Conservation (phyloP, 2,888 invertebrate genomes). For the Acrocyrtus sp. region DNA sequence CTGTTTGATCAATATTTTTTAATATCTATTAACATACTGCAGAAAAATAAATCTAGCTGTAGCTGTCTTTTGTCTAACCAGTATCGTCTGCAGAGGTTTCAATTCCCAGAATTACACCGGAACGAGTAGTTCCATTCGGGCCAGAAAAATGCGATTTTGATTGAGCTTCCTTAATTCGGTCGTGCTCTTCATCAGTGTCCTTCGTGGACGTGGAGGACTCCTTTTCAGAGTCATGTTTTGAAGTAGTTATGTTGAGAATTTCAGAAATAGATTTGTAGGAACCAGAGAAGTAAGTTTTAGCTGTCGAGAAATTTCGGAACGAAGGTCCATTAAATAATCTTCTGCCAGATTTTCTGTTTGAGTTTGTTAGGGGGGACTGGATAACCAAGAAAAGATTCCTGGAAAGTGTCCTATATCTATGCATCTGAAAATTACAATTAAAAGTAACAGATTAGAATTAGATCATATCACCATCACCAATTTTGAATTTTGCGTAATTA, state of each 20-base stretch:
- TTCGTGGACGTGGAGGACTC: background rate
- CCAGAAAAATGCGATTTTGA: conserved; percentile 34
- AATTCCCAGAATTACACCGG: conserved; percentile 79
- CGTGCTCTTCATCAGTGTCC: too few species aligned
- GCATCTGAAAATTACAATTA: conserved; percentile 50
- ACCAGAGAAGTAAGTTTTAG: background rate
- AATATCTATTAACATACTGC: background rate
- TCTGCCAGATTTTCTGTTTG: background rate
- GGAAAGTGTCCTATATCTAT: conserved; percentile 43
- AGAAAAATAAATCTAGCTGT: background rate
- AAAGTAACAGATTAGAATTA: too few species aligned
- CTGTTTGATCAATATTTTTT: background rate
- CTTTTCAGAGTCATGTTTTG: background rate
- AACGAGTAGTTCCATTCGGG: conserved; percentile 37
- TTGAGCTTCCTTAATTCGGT: conserved; percentile 22
- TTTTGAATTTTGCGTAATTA: too few species aligned
- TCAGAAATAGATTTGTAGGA: conserved; percentile 44
- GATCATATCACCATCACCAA: too few species aligned
- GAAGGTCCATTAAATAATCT: conserved; percentile 9
- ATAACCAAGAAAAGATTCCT: conserved; percentile 35
- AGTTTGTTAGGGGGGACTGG: background rate
- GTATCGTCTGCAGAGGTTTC: conserved; percentile 99
- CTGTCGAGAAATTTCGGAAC: conserved; percentile 10
- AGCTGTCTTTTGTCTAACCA: conserved; percentile 67
- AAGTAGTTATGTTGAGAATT: conserved; percentile 41